Conservation (phyloP, 2,888 invertebrate genomes). For the Acrocyrtus sp. region DNA sequence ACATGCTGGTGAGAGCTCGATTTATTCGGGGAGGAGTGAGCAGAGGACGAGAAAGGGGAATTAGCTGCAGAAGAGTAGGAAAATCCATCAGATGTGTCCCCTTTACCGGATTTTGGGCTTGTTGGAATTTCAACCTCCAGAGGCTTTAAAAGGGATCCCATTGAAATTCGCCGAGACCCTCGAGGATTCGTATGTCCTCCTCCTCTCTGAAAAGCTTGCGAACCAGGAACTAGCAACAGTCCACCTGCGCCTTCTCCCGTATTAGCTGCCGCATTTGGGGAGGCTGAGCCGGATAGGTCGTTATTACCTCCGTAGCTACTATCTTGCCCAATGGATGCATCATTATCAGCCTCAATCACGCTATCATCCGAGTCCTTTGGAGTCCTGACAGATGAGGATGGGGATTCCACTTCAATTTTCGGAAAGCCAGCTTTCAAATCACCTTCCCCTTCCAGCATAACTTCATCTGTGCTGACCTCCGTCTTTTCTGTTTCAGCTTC, state of each 20-base stretch:
- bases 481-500: conserved; percentile 46
- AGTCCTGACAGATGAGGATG: conserved; percentile 59
- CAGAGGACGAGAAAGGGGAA: conserved; percentile 66
- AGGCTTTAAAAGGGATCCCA: conserved; percentile 86
- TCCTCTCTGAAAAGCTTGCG: conserved; percentile 57
- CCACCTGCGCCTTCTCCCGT: conserved; percentile 21
- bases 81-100: conserved; percentile 51
- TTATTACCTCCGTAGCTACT: conserved; percentile 28
- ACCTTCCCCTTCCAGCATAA: conserved; percentile 9
- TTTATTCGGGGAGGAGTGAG: conserved; percentile 67
- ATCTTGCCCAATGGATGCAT: conserved; percentile 42
- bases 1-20: conserved; percentile 70
- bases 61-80: conserved; percentile 57
- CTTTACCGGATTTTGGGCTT: conserved; percentile 58
- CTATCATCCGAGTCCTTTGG: conserved; percentile 57
- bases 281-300: conserved; percentile 23
- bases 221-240: conserved; percentile 43
- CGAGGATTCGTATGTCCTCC: conserved; percentile 68
- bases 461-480: conserved; percentile 31
- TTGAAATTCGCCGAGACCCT: conserved; percentile 89
- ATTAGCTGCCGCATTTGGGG: neutral
- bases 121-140: conserved; percentile 67
- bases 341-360: conserved; percentile 45
- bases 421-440: conserved; percentile 45
- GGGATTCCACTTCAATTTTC: conserved; percentile 62